Evolutionary conservation across 1,140 invertebrate genomes (phyloP), one percentile per base, ranked within the genome.

Genomic region (Panagrolaimus sp.): DNA sequence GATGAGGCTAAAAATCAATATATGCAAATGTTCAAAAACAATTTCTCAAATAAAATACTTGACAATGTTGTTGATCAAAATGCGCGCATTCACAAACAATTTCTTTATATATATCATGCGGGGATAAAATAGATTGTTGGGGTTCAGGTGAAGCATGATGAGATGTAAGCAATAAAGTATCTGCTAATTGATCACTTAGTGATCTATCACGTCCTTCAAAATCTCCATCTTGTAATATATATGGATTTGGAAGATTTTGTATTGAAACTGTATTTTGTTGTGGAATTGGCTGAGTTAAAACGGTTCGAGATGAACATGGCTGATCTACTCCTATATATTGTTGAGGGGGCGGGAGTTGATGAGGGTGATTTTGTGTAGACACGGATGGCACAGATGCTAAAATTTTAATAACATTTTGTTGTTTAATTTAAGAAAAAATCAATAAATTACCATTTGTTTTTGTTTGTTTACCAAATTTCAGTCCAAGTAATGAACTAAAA

Each of bases 31-130:
- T 38, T 38, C 7, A 7, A 38, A 38, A 4, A 38, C 7, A 38
- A 38, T n/a, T n/a, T n/a, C n/a, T n/a, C 31, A 38, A 38, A 38
- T 38, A 4, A n/a, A n/a, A 38, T 38, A 38, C 31, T 38, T 38
- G 31, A 38, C 31, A 38, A 38, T 38, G 2, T 38, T 38, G 31
- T 38, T 25, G 20, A 53, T 77, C 74, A 16, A 76, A 70, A 42
- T 46, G 65, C 14, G 63, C 65, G 51, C 74, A 76, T 68, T 76
- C 74, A 27, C 64, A 53, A 13, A 76, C 73, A 16, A 76, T 76
- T 43, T 76, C 70, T 27, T 68, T 20, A 57, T 78, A 76, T 62
- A 76, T 76, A 16, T 77, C 74, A 69, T 74, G 51, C n/a, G 67
- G 74, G 0, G 68, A 68, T 23, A 23, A 13, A 31, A 73, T 25